These are phyloP conservation scores for Halictus ligatus DNA, from an alignment of 2,888 invertebrate species.

Conservation along the genomic window DNA sequence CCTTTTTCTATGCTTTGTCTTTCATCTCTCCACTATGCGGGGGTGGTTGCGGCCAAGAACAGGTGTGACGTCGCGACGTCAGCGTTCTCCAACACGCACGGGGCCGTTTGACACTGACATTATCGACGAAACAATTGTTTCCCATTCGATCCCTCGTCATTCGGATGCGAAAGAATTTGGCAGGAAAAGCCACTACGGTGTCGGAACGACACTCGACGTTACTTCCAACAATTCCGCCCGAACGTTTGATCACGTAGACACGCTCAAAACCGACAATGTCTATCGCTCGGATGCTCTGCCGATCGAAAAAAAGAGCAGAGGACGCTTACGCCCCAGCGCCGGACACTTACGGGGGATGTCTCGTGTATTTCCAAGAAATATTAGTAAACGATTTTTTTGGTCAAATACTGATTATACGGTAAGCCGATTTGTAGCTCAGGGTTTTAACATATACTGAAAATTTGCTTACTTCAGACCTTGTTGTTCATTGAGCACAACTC, in stretches of 20 bases:
- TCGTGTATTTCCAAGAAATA: neutral
- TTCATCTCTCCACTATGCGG: slow-evolving; percentile 22
- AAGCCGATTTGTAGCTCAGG: neutral
- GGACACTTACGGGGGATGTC: neutral
- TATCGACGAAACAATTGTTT: slow-evolving; percentile 54
- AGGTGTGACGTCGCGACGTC: slow-evolving; percentile 43
- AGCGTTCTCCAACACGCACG: slow-evolving; percentile 36
- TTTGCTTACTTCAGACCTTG: no score
- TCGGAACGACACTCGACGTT: slow-evolving; percentile 2
- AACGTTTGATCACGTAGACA: neutral
- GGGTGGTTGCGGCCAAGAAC: slow-evolving; percentile 33
- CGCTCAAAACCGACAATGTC: neutral
- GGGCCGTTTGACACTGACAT: slow-evolving; percentile 48
- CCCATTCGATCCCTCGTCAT: slow-evolving; percentile 8
- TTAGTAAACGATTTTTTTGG: neutral
- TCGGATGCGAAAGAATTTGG: slow-evolving; percentile 23
- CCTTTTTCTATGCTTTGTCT: slow-evolving; percentile 40
- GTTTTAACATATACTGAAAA: no score
- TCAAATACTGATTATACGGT: neutral
- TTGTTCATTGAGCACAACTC: no score
- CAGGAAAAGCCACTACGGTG: neutral
- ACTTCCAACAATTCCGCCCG: neutral
- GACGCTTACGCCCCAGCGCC: neutral
- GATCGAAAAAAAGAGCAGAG: neutral
- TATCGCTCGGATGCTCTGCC: neutral